phyloP scores from a whole-genome alignment of 2,113 vertebrate genomes.

The Tyto alba region DNA sequence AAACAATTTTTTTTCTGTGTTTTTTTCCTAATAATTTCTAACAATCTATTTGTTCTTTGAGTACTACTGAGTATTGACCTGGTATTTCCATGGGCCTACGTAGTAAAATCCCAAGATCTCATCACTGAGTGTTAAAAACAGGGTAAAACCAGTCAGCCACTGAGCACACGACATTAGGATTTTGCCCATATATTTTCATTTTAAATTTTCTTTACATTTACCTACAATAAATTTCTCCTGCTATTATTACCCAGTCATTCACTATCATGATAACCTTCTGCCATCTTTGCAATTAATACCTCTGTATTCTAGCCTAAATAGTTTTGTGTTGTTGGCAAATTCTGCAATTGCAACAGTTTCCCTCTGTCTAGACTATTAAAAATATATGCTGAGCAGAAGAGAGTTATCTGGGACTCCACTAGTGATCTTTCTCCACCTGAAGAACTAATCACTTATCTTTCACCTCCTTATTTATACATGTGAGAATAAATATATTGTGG shows the following conservation, averaged over 20 bases:
- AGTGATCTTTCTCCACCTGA: neutral
- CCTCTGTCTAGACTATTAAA: neutral
- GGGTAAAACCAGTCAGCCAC: neutral
- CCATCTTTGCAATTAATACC: neutral
- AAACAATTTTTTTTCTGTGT: neutral
- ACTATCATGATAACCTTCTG: neutral
- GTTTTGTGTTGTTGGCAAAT: neutral
- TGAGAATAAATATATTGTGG: neutral
- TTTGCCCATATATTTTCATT: neutral
- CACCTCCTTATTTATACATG: neutral
- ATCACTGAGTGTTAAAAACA: neutral
- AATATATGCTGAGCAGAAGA: neutral
- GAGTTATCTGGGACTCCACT: neutral
- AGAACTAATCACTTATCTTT: neutral
- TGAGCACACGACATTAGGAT: neutral
- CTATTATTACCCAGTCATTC: neutral
- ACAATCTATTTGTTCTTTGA: neutral
- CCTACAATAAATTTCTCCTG: neutral
- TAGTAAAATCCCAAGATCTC: neutral
- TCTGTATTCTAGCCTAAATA: neutral
- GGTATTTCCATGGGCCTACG: neutral
- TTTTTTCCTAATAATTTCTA: neutral
- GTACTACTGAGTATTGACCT: neutral
- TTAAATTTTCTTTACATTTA: neutral
- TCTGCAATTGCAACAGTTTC: neutral